phyloP scores from a whole-genome alignment of 1,140 invertebrate genomes.

The Drosophila parvula region DNA sequence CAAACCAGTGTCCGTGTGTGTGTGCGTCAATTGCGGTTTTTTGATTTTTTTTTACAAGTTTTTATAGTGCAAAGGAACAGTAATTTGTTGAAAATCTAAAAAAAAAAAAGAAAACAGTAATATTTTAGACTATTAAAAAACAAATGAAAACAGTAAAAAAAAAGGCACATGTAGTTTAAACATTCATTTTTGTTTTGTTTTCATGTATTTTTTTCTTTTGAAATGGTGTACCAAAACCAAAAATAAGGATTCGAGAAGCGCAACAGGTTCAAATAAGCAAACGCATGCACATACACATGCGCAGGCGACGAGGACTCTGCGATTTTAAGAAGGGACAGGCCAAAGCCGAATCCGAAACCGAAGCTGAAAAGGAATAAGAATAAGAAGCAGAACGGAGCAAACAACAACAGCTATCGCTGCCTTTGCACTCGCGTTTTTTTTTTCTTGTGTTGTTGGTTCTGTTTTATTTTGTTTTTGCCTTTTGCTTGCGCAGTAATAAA shows the following conservation, averaged over 20 bases:
- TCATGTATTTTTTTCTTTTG: not conserved
- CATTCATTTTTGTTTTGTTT: not conserved
- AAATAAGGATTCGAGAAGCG: not conserved
- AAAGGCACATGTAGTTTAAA: not conserved
- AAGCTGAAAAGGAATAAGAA: conserved; percentile 15
- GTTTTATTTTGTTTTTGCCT: conserved; percentile 31
- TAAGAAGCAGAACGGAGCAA: conserved; percentile 24
- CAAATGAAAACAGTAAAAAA: not conserved
- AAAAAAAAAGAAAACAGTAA: not conserved
- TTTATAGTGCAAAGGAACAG: conserved; percentile 9
- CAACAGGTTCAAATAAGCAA: conserved; percentile 38
- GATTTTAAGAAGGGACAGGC: not conserved
- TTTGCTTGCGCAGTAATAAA: conserved; percentile 69
- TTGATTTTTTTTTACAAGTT: conserved; percentile 2
- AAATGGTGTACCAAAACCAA: conserved; percentile 6
- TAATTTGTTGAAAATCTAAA: not conserved
- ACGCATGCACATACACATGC: conserved; percentile 14
- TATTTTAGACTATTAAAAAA: not conserved
- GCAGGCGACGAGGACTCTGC: conserved; percentile 14
- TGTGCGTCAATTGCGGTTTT: not conserved
- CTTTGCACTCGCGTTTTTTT: conserved; percentile 9
- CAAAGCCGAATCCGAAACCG: not conserved
- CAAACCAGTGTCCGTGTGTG: conserved; percentile 15
- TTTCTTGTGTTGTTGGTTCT: conserved; percentile 7
- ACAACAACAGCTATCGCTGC: conserved; percentile 18